Conservation (phyloP, 2,888 invertebrate genomes). For the Luffia ferchaultella region DNA sequence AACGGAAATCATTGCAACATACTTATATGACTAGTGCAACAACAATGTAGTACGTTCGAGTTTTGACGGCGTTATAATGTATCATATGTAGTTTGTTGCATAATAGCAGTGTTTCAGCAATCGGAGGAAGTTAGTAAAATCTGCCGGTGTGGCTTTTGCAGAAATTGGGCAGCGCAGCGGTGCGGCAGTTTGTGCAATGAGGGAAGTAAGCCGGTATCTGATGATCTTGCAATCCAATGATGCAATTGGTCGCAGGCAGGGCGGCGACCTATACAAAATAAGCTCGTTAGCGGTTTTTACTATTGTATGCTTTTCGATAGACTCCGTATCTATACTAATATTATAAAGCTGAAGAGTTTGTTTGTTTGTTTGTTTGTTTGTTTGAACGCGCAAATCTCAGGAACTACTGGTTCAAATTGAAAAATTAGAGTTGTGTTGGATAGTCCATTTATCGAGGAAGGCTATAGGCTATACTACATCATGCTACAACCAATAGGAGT, state of each 20-base stretch:
- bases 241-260: conserved; percentile 11
- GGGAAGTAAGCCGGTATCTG: conserved; percentile 33
- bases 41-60: too few species aligned
- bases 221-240: conserved; percentile 7
- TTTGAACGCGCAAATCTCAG: background rate
- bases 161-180: conserved; percentile 32
- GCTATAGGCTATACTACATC: too few species aligned
- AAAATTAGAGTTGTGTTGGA: too few species aligned
- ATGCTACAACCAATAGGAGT: too few species aligned
- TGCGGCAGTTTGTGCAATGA: conserved; percentile 26
- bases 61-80: too few species aligned
- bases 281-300: conserved; percentile 6
- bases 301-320: background rate
- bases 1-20: too few species aligned
- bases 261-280: conserved; percentile 21
- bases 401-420: too few species aligned
- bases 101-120: background rate
- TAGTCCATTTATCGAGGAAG: too few species aligned
- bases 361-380: background rate
- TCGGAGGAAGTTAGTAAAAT: background rate
- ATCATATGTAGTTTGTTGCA: background rate
- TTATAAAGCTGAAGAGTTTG: too few species aligned
- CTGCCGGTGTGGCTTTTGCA: conserved; percentile 22
- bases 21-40: too few species aligned
- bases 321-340: too few species aligned